Evolutionary conservation across 2,888 invertebrate genomes (phyloP).

Genomic region (Acronicta aceris): DNA sequence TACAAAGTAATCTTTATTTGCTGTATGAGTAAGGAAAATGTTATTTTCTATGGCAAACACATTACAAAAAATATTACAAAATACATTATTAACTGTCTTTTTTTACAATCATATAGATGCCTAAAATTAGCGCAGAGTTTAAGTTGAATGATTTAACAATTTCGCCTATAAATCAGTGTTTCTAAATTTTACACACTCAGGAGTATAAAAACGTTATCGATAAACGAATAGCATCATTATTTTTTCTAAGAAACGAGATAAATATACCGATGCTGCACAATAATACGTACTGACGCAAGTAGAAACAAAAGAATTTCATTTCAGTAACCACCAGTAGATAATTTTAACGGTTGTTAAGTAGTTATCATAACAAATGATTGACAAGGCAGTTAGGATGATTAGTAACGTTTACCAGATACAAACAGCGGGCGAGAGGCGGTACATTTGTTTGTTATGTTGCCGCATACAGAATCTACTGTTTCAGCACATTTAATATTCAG

Average conservation of each 20-base stretch:
- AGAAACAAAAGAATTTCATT: constrained; percentile 38
- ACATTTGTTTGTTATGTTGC: constrained; percentile 26
- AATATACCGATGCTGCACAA: constrained; percentile 12
- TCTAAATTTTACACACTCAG: too few relatives aligned
- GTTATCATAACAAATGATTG: constrained; percentile 64
- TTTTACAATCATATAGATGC: too few relatives aligned
- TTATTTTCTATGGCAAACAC: background rate
- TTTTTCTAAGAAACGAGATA: constrained; percentile 3
- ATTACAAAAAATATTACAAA: background rate
- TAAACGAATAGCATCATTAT: too few relatives aligned
- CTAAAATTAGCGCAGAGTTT: too few relatives aligned
- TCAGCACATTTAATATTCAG: constrained; percentile 17
- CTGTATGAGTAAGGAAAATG: constrained; percentile 15
- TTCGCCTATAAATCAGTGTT: too few relatives aligned
- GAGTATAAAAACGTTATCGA: too few relatives aligned
- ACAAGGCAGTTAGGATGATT: constrained; percentile 55
- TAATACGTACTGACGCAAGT: constrained; percentile 36
- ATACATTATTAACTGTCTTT: too few relatives aligned
- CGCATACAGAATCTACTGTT: constrained; percentile 18
- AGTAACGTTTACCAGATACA: constrained; percentile 54
- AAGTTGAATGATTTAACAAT: too few relatives aligned
- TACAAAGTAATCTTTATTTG: constrained; percentile 45
- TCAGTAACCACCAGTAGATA: constrained; percentile 33
- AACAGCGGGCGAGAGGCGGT: constrained; percentile 25
- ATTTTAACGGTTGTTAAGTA: constrained; percentile 43